Base-by-base conservation (phyloP, 2,113 vertebrate species). In the Egretta garzetta region DNA sequence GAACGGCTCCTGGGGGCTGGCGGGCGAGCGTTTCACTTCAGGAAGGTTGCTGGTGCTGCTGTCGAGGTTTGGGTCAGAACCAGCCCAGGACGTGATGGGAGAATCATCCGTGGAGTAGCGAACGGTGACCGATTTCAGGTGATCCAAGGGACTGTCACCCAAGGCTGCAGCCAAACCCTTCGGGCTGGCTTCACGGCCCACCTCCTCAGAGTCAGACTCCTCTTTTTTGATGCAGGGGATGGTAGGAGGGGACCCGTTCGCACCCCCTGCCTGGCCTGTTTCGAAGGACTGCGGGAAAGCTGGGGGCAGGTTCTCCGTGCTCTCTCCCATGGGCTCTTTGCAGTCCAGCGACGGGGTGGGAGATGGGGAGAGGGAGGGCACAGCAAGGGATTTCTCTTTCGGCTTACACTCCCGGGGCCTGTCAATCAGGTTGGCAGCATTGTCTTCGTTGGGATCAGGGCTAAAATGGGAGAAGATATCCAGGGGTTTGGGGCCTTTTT, bases 391-490 rank as follows among this genome's bases (percentile, higher is more conserved):
- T 1, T 93, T 97, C 62, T 98, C 98, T 23, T 97, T 97, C 1
- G 41, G 23, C 12, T 97, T 97, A 10, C 92, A 37, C 1, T 98
- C 98, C 2, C 95, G 88, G 1, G 96, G 22, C 0, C 92, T 22
- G 59, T 98, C 97, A 1, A 97, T 97, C 15, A 98, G 15, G 8
- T 94, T 71, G 15, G 96, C 50, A 2, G 73, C 26, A 1, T 64
- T 66, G 17, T 97, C 97, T 35, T 96, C 96, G 0, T 2, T 6
- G 35, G 96, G 64, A 0, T 98, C 96, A 1, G 98, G 91, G 39
- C 96, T 95, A 52, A 98, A 98, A 7, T 98, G 98, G 8, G 98
- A 94, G 62, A 98, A 98, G 12, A 98, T 27, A 18, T 98, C 98
- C 60, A 98, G 12, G 1, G 97, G 13, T 11, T 98, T 95, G 83